These are phyloP conservation scores for Monarcha castaneiventris DNA, from an alignment of 2,113 vertebrate genomes.

Conservation along the genomic window DNA sequence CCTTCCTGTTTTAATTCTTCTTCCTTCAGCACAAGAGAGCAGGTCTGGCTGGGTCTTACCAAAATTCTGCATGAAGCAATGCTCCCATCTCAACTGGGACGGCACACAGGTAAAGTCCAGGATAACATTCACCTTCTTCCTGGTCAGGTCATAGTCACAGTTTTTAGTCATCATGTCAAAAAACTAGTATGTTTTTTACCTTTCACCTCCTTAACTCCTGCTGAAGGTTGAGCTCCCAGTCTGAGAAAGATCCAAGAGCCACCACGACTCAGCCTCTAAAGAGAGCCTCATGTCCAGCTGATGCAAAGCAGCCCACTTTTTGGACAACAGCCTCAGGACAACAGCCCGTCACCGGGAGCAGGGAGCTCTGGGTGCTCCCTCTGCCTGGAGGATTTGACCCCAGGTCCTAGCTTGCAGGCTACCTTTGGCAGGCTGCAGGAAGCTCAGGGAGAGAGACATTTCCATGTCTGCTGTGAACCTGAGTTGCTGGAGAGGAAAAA, in stretches of 20 bases:
- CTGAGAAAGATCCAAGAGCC: background rate
- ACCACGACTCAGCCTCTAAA: background rate
- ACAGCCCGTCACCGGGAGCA: rapidly evolving
- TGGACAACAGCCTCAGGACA: background rate
- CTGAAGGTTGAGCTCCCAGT: background rate
- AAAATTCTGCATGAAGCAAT: background rate
- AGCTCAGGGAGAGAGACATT: background rate
- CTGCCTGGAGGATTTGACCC: background rate
- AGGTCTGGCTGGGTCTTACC: background rate
- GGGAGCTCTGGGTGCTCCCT: background rate
- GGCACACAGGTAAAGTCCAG: background rate
- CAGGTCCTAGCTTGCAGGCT: background rate
- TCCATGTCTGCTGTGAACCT: background rate
- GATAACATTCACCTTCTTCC: background rate
- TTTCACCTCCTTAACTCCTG: background rate
- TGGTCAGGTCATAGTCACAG: background rate
- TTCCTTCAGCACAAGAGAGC: background rate
- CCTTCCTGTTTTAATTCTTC: background rate
- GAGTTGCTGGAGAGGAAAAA: background rate
- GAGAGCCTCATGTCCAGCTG: background rate
- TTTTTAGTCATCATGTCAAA: background rate
- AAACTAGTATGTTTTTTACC: background rate
- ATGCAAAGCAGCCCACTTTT: background rate
- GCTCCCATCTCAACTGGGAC: background rate
- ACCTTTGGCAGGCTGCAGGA: background rate